Percentiles rank a stretch among this genome's conserved stretches.
Evolutionary conservation across 2,888 invertebrate species (phyloP).

Genomic region (Apamea sordens): DNA sequence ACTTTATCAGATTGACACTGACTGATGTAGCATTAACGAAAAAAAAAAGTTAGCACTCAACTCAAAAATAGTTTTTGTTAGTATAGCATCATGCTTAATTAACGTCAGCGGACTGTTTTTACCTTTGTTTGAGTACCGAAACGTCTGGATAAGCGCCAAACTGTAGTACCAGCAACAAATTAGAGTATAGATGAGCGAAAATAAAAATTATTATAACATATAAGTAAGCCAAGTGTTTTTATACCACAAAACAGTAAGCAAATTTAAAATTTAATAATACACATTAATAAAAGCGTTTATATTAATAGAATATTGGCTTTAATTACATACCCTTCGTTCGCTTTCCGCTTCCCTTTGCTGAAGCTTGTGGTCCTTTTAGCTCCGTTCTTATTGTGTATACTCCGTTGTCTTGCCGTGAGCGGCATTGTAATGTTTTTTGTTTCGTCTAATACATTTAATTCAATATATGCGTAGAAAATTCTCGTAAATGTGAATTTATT

Average conservation of each 20-base stretch:
- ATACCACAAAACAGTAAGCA: conserved; percentile 40
- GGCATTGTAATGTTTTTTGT: conserved; percentile 75
- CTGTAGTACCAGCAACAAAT: conserved; percentile 70
- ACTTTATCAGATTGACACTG: conserved; percentile 34
- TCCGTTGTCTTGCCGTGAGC: conserved; percentile 85
- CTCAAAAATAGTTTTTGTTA: conserved; percentile 61
- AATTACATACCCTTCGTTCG: conserved; percentile 81
- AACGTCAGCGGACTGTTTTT: conserved; percentile 71
- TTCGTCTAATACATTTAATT: conserved; percentile 46
- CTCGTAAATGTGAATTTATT: conserved; percentile 33
- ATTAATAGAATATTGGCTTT: conserved; percentile 40
- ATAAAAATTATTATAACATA: conserved; percentile 64
- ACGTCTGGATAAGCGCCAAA: conserved; percentile 78
- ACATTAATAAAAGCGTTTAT: conserved; percentile 44
- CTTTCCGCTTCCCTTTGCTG: conserved; percentile 83
- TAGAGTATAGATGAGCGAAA: conserved; percentile 63
- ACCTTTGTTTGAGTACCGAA: conserved; percentile 73
- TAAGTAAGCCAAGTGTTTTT: conserved; percentile 51
- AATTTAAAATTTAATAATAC: conserved; percentile 40
- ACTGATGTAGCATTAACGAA: conserved; percentile 13
- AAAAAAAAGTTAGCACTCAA: conserved; percentile 39
- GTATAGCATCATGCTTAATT: conserved; percentile 66
- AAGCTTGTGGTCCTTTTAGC: conserved; percentile 83
- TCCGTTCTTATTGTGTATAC: conserved; percentile 86
- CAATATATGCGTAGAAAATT: conserved; percentile 8